These are phyloP conservation scores for Xanthostigma xanthostigma DNA, from an alignment of 2,888 invertebrate genomes.

Conservation along the genomic window DNA sequence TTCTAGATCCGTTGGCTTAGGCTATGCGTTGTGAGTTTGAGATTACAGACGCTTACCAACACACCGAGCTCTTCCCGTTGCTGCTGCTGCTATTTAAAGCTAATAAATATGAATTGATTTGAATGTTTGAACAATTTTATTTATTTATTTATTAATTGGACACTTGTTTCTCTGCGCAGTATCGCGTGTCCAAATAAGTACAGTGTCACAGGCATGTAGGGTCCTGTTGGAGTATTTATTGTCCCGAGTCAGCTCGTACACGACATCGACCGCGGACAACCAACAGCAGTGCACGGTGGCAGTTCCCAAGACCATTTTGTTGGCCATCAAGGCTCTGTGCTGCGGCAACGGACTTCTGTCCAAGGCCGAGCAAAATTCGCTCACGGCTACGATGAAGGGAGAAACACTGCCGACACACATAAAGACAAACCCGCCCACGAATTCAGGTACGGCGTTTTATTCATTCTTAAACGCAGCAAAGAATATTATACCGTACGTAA, in stretches of 20 bases:
- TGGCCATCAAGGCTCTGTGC: conserved; percentile 57
- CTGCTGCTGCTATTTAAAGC: too few species aligned
- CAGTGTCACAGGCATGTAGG: conserved; percentile 51
- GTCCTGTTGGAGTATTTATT: conserved; percentile 52
- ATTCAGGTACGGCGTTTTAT: conserved; percentile 20
- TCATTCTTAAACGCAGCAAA: conserved; percentile 9
- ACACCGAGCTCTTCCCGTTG: too few species aligned
- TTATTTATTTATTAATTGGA: neutral
- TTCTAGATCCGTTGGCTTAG: too few species aligned
- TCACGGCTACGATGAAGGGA: conserved; percentile 63
- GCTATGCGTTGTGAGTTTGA: too few species aligned
- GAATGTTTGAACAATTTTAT: neutral
- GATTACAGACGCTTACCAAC: too few species aligned
- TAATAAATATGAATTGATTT: too few species aligned
- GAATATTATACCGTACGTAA: conserved; percentile 3
- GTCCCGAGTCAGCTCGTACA: conserved; percentile 25
- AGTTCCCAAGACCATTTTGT: conserved; percentile 38
- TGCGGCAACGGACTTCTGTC: conserved; percentile 52
- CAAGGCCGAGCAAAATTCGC: conserved; percentile 58
- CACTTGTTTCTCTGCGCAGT: conserved; percentile 31
- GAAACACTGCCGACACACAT: conserved; percentile 39
- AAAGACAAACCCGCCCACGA: conserved; percentile 23
- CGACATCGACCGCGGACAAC: conserved; percentile 20
- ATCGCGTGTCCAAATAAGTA: conserved; percentile 48
- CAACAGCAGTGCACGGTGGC: conserved; percentile 11